A percentile compares a stretch with the other conserved stretches of the same genome.
Conservation (phyloP, 2,113 vertebrate species). For the Elephantulus edwardii region DNA sequence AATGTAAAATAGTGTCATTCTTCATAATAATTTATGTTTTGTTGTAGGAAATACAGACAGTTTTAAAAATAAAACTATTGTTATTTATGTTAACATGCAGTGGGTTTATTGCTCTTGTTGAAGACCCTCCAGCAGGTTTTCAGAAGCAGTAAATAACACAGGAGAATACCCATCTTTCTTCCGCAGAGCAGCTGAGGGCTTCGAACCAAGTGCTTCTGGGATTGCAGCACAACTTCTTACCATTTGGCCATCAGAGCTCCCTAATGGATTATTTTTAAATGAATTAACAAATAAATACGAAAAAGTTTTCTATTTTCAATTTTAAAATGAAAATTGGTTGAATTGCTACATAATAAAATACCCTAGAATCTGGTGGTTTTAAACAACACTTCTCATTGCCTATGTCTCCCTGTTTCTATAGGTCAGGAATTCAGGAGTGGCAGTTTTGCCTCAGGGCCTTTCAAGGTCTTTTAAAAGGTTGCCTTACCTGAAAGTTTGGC, state of each 20-base stretch:
- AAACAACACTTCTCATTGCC: not conserved
- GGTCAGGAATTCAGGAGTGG: not conserved
- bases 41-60: conserved; percentile 31
- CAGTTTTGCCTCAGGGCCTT: not conserved
- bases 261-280: not conserved
- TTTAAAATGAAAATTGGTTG: conserved; percentile 14
- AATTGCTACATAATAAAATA: not conserved
- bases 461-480: not conserved
- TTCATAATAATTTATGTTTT: conserved; percentile 32
- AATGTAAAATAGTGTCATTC: conserved; percentile 41
- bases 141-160: too few species aligned
- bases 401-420: not conserved
- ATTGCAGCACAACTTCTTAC: too few species aligned
- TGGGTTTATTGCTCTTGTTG: not conserved
- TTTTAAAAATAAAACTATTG: conserved; percentile 47
- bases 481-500: not conserved
- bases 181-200: too few species aligned
- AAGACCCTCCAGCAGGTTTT: too few species aligned
- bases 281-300: not conserved
- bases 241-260: too few species aligned
- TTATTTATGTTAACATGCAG: not conserved
- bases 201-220: too few species aligned
- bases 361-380: not conserved
- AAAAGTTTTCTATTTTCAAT: conserved; percentile 30
- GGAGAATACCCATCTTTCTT: too few species aligned